Evolutionary conservation across 37 sponge, comb jelly and placozoan species (phyloP).

Genomic region (Theonella swinhoei): DNA sequence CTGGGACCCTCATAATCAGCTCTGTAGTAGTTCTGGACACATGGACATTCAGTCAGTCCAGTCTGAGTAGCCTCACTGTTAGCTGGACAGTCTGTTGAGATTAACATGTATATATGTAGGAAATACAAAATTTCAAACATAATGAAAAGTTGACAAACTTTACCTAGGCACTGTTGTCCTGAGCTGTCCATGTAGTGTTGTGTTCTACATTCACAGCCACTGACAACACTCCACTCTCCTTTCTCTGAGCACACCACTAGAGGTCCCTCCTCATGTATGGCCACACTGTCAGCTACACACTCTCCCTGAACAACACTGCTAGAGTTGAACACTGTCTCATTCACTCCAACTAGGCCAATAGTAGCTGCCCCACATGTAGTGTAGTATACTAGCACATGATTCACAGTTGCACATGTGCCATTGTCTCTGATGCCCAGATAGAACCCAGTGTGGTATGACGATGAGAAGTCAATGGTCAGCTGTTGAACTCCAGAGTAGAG

Average conservation of each 20-base stretch:
- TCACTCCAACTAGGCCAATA: neutral
- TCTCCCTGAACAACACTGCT: neutral
- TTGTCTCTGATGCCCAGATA: conserved; percentile 30
- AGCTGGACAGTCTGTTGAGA: conserved; percentile 38
- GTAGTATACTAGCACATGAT: conserved; percentile 37
- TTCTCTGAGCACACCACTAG: neutral
- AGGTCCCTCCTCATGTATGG: neutral
- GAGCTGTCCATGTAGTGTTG: neutral
- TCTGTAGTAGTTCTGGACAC: conserved; percentile 42
- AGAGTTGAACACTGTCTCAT: conserved; percentile 21
- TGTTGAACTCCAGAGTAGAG: neutral
- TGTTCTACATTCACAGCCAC: neutral
- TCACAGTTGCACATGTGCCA: conserved; percentile 3
- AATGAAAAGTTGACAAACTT: no score
- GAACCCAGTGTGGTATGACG: conserved; percentile 2
- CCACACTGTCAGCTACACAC: conserved; percentile 23
- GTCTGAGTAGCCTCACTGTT: neutral
- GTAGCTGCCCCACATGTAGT: conserved; percentile 9
- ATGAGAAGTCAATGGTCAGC: neutral
- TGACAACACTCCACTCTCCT: conserved; percentile 23
- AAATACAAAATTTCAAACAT: no score
- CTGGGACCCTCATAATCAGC: conserved; percentile 4
- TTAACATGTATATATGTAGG: no score
- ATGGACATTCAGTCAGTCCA: conserved; percentile 20
- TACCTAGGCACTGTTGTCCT: no score